Conservation (phyloP, 2,888 invertebrate genomes). For the Polydrusus pterygomalis region DNA sequence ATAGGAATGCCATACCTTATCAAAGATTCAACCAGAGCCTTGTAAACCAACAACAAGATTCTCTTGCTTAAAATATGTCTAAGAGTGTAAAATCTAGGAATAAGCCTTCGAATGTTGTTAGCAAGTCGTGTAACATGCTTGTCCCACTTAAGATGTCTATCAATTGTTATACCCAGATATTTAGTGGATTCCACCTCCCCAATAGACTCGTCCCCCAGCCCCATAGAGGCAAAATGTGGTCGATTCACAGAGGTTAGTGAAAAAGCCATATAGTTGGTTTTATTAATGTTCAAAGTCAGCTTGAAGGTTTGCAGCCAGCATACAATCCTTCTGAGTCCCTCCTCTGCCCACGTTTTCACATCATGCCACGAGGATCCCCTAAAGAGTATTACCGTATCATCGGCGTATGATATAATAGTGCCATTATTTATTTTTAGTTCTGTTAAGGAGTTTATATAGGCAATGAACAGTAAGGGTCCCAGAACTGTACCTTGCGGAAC, state of each 20-base stretch:
- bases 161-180: no score
- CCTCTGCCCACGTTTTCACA: background rate
- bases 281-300: background rate
- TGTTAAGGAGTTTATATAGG: no score
- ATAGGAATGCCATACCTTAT: conserved; percentile 31
- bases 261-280: background rate
- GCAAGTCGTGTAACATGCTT: background rate
- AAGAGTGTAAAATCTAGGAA: background rate
- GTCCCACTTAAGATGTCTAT: background rate
- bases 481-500: conserved; percentile 15
- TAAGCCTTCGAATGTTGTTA: background rate
- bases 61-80: background rate
- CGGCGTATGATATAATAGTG: no score
- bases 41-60: background rate
- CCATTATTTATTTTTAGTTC: no score
- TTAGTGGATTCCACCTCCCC: background rate
- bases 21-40: conserved; percentile 8
- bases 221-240: background rate
- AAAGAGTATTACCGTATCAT: background rate
- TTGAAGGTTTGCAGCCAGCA: background rate
- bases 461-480: no score
- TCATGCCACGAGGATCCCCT: background rate
- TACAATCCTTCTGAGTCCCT: background rate
- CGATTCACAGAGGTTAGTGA: background rate
- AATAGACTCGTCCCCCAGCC: background rate